Evolutionary conservation across 1,140 invertebrate species (phyloP), one percentile per base, ranked within the genome.

Genomic region (Camponotus floridanus): DNA sequence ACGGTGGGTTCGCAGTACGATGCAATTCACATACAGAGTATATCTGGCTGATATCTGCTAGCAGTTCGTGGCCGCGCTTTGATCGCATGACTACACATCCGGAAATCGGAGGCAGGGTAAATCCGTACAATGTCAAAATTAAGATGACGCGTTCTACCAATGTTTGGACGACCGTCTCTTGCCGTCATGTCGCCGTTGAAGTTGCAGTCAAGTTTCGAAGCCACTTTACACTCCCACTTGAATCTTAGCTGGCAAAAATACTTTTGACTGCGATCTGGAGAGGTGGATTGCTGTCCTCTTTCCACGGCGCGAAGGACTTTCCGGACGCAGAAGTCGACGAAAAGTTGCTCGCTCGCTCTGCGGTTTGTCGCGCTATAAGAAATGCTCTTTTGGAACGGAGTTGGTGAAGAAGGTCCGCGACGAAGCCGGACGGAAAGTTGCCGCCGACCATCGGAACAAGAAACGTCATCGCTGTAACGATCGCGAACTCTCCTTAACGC

Each of bases 221-320:
- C 39, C 68, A 59, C 79, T 73, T 81, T 36, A 31, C 79, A 74
- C 79, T 26, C 18, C 39, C 39, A 74, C 79, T 83, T 83, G 55
- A 83, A 83, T 83, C 79, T 83, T 83, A 83, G 57, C 57, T 65
- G 68, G 42, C 79, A 74, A 83, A 74, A 83, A 83, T 83, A 73
- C 79, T 61, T 45, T 18, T 5, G 67, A 73, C 79, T 61, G 26
- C 26, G 26, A 26, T 73, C 51, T 39, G 36, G 7, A 45, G 51
- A 33, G 39, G 65, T 61, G 51, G 79, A 73, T 81, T 71, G 79
- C 67, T 39, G 68, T 61, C 67, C 61, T 83, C 68, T 39, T 51
- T 51, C 39, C 79, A 39, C 55, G 42, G 21, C 33, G 48, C 31
- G 67, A 3, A 59, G 31, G 59, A 74, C 79, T 73, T 59, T 62